Conservation (phyloP, 1,140 invertebrate species). For the Aphaenogaster ashmeadi region DNA sequence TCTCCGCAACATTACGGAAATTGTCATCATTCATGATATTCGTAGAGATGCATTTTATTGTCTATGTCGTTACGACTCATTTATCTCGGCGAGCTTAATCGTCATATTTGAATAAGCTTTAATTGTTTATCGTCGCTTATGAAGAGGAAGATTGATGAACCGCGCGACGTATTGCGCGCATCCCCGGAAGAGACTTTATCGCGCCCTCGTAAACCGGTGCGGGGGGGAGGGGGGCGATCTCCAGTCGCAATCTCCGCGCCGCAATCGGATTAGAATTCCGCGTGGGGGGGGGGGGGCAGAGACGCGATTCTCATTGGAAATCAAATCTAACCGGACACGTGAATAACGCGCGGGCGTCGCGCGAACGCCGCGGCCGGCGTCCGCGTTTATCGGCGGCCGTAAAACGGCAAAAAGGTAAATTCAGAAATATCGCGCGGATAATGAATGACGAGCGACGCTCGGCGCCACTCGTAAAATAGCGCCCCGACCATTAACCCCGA, state of each 20-base stretch:
- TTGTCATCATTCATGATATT: constrained; percentile 23
- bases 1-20: background rate
- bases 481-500: constrained; percentile 65
- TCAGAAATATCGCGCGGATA: constrained; percentile 59
- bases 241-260: background rate
- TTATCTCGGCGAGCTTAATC: constrained; percentile 14
- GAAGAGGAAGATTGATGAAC: constrained; percentile 23
- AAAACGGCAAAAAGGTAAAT: constrained; percentile 55
- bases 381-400: constrained; percentile 36
- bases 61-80: constrained; percentile 25
- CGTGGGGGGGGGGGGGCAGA: background rate
- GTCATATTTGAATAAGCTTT: constrained; percentile 35
- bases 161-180: background rate
- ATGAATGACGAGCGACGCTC: constrained; percentile 59
- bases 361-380: background rate
- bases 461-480: constrained; percentile 65
- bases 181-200: constrained; percentile 35
- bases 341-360: constrained; percentile 15
- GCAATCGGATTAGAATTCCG: background rate
- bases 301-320: constrained; percentile 10
- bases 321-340: constrained; percentile 45
- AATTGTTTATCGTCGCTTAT: constrained; percentile 19
- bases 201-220: background rate
- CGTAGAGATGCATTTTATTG: background rate
- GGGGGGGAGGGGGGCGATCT: no score